Evolutionary conservation across 2,888 invertebrate genomes (phyloP).

Genomic region (Aproaerema taeniolella): DNA sequence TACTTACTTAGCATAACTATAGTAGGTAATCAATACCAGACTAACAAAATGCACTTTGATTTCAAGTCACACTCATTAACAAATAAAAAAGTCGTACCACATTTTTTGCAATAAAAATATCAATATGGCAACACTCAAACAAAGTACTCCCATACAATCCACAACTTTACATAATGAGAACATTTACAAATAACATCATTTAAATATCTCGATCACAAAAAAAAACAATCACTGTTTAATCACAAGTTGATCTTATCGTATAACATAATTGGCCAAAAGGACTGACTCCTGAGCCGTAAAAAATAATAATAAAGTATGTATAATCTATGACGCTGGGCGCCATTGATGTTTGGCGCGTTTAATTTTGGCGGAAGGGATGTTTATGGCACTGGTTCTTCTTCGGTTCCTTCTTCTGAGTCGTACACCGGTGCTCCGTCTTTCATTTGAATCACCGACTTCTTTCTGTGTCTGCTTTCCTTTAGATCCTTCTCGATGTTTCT

Average conservation of each 20-base stretch:
- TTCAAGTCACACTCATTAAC: slow-evolving; percentile 30
- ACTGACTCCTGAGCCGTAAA: slow-evolving; percentile 5
- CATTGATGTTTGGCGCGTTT: neutral
- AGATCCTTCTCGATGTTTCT: slow-evolving; percentile 69
- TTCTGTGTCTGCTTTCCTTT: slow-evolving; percentile 72
- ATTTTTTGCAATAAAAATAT: slow-evolving; percentile 27
- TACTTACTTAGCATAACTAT: slow-evolving; percentile 29
- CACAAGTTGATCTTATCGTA: slow-evolving; percentile 34
- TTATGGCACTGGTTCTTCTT: slow-evolving; percentile 81
- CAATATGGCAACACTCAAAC: slow-evolving; percentile 66
- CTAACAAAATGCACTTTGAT: slow-evolving; percentile 63
- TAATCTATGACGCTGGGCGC: neutral
- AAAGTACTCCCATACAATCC: no score
- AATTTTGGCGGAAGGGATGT: slow-evolving; percentile 26
- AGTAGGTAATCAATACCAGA: slow-evolving; percentile 17
- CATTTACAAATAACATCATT: slow-evolving; percentile 21
- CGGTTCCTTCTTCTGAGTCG: slow-evolving; percentile 80
- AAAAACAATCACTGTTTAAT: slow-evolving; percentile 53
- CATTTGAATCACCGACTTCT: slow-evolving; percentile 79
- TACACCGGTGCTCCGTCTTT: slow-evolving; percentile 74
- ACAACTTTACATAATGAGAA: slow-evolving; percentile 34
- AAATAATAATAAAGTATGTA: neutral
- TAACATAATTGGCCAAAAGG: slow-evolving; percentile 1
- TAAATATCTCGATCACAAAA: slow-evolving; percentile 39
- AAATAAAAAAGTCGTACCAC: slow-evolving; percentile 20